Evolutionary conservation across 2,113 vertebrate genomes (phyloP), one percentile per base, ranked within the genome.

Genomic region (Ia io): DNA sequence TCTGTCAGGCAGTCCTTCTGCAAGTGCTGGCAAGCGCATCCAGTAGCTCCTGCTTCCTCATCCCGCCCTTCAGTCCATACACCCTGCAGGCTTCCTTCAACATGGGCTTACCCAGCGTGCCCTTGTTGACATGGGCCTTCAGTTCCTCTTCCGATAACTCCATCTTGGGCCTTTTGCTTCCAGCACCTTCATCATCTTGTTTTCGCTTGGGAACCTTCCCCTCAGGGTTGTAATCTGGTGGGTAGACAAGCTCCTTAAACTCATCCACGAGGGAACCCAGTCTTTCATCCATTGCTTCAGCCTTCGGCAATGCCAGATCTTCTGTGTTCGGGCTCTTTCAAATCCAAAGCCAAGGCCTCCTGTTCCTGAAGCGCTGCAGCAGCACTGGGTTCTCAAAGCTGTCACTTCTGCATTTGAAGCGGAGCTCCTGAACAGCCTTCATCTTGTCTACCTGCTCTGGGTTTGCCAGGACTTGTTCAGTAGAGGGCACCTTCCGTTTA

Each of bases 351-450:
- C 97, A 99, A 98, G 53, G 99, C 99, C 97, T 99, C 99, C 97
- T 99, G 98, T 99, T 99, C 96, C 99, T 98, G 98, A 98, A 99
- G 93, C 99, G 99, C 96, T 99, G 98, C 97, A 99, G 99, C 82
- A 99, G 97, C 71, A 99, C 98, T 1, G 99, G 99, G 97, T 99
- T 99, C 98, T 99, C 99, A 98, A 99, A 99, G 61, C 98, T 98
- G 83, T 99, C 99, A 89, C 98, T 98, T 98, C 98, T 99, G 98
- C 99, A 99, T 67, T 98, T 99, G 98, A 99, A 99, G 28, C 98
- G 98, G 18, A 99, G 99, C 96, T 99, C 99, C 65, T 99, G 97
- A 93, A 99, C 97, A 1, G 99, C 98, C 93, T 99, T 99, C 99
- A 99, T 99, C 98, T 99, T 99, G 97, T 99, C 97, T 70, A 99